phyloP scores from a whole-genome alignment of 2,888 invertebrate species.

The Muscina levida region DNA sequence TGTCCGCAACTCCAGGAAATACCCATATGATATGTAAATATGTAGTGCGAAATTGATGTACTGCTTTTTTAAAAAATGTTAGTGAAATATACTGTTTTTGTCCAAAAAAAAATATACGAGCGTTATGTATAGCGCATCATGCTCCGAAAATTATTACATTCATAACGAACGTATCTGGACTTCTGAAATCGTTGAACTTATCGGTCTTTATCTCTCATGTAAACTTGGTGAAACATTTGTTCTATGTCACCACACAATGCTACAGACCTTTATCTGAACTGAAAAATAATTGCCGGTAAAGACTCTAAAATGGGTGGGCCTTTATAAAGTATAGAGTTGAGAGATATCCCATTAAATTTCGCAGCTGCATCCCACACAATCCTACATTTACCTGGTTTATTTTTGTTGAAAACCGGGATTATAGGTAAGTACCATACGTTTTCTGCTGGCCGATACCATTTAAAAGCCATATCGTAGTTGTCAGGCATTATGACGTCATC shows the following conservation, averaged over 20 bases:
- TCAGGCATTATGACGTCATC: conserved; percentile 21
- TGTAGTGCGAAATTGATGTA: too few species aligned
- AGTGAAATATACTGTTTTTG: too few species aligned
- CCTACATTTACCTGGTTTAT: conserved; percentile 69
- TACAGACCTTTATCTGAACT: conserved; percentile 72
- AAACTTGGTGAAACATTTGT: conserved; percentile 66
- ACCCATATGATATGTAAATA: too few species aligned
- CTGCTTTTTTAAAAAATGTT: too few species aligned
- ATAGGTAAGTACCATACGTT: conserved; percentile 69
- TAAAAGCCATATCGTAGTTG: conserved; percentile 47
- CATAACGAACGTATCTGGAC: conserved; percentile 42
- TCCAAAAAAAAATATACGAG: too few species aligned
- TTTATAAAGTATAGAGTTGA: conserved; percentile 72
- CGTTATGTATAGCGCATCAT: too few species aligned
- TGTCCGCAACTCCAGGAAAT: too few species aligned
- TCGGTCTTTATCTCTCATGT: conserved; percentile 46
- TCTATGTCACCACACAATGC: conserved; percentile 64
- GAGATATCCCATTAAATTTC: conserved; percentile 65
- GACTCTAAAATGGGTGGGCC: conserved; percentile 71
- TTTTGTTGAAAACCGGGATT: conserved; percentile 68
- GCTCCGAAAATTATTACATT: conserved; percentile 51
- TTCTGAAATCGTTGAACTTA: conserved; percentile 41
- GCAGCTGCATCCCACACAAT: too few species aligned
- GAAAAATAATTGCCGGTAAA: conserved; percentile 73
- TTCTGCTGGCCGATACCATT: conserved; percentile 17